Percentiles rank a stretch among this genome's conserved stretches.
Evolutionary conservation across 2,113 vertebrate species (phyloP).

Genomic region (Struthio camelus): DNA sequence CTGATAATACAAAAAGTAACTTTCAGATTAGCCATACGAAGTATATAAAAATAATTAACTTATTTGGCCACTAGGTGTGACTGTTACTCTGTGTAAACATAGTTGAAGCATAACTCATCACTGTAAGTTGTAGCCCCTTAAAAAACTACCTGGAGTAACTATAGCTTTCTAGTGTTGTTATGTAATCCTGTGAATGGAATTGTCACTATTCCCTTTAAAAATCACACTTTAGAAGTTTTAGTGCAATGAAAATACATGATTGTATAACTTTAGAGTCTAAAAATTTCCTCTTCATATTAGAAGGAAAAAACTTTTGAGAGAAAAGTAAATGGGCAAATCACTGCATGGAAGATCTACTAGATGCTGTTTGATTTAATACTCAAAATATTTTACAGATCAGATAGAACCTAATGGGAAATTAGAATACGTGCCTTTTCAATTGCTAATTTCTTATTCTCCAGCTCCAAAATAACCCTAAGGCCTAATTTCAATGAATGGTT

Average conservation of each 20-base stretch:
- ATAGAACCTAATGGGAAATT: background rate
- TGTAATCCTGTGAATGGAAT: background rate
- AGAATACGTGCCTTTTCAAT: background rate
- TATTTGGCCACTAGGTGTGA: constrained; percentile 37
- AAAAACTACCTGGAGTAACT: background rate
- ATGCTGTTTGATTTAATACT: background rate
- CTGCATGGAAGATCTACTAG: background rate
- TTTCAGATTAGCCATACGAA: background rate
- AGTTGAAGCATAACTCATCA: background rate
- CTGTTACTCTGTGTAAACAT: constrained; percentile 3
- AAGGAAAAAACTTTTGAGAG: background rate
- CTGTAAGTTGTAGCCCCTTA: background rate
- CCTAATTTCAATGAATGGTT: background rate
- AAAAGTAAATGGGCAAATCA: background rate
- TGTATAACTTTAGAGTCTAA: background rate
- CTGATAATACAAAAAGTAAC: background rate
- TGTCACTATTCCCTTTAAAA: background rate
- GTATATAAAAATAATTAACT: background rate
- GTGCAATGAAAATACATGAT: background rate
- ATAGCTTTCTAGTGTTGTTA: background rate
- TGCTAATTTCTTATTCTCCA: background rate
- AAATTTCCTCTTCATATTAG: background rate
- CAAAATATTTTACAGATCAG: background rate
- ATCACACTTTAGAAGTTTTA: background rate
- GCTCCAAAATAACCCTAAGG: background rate